These are phyloP conservation scores for Clupea harengus DNA, from an alignment of 2,113 vertebrate genomes.

Conservation along the genomic window DNA sequence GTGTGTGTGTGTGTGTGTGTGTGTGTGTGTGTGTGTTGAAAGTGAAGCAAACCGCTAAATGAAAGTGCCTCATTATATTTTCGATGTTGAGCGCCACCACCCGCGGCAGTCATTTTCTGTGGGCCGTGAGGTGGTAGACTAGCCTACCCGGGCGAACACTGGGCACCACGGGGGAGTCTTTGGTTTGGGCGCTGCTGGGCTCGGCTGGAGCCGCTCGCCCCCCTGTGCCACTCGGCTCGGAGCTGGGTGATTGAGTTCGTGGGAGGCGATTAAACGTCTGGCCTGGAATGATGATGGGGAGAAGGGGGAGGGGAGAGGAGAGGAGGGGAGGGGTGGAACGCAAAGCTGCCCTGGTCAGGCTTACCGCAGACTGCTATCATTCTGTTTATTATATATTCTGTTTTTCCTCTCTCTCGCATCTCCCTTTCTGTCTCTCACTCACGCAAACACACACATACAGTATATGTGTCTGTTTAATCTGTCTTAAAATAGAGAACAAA, in stretches of 20 bases:
- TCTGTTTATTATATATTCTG: neutral
- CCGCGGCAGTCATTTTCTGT: neutral
- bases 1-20: neutral
- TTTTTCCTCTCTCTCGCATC: neutral
- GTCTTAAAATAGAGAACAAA: neutral
- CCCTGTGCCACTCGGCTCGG: neutral
- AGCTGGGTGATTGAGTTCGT: slow-evolving; percentile 26
- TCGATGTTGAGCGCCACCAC: neutral
- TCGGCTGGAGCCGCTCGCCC: neutral
- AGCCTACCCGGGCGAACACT: too few relatives aligned
- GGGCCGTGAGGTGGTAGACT: neutral
- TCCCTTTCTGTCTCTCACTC: neutral
- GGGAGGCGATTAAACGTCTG: slow-evolving; percentile 39
- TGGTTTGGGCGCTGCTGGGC: too few relatives aligned
- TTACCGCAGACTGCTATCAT: neutral
- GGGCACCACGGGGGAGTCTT: too few relatives aligned
- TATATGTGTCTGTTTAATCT: neutral
- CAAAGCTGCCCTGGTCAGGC: neutral
- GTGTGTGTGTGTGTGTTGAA: neutral
- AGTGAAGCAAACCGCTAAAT: neutral
- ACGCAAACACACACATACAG: neutral
- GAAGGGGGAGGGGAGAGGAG: neutral
- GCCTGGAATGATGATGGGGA: slow-evolving; percentile 25
- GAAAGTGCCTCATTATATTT: neutral
- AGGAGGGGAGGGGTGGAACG: too few relatives aligned